Evolutionary conservation across 2,888 invertebrate species (phyloP).

Genomic region (Drosophila kokeensis): DNA sequence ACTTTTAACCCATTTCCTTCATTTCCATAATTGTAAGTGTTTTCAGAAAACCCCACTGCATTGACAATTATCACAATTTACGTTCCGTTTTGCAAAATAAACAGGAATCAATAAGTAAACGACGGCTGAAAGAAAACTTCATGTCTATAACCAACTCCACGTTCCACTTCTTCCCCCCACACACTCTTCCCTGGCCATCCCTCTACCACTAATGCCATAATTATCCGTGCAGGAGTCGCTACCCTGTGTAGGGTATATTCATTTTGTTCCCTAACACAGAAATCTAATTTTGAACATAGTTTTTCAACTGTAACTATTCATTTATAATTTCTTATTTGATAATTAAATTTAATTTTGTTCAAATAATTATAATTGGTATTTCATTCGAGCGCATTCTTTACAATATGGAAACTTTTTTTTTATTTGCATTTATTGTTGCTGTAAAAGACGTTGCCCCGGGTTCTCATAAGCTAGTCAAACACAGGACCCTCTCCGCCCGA

Average conservation of each 20-base stretch:
- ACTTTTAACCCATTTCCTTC: slow-evolving; percentile 30
- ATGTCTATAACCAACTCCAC: slow-evolving; percentile 22
- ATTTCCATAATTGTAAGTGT: slow-evolving; percentile 49
- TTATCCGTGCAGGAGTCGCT: slow-evolving; percentile 45
- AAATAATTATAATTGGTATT: neutral
- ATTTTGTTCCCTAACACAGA: neutral
- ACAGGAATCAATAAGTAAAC: slow-evolving; percentile 68
- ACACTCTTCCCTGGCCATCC: no score
- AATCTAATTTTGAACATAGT: neutral
- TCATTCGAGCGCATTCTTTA: neutral
- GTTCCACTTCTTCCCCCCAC: neutral
- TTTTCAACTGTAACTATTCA: neutral
- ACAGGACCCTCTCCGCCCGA: slow-evolving; percentile 31
- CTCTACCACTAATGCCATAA: slow-evolving; percentile 52
- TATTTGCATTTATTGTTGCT: slow-evolving; percentile 57
- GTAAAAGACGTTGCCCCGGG: slow-evolving; percentile 69
- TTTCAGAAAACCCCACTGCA: slow-evolving; percentile 10
- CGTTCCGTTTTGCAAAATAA: slow-evolving; percentile 50
- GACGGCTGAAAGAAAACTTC: slow-evolving; percentile 39
- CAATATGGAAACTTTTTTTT: slow-evolving; percentile 31
- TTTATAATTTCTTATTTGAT: neutral
- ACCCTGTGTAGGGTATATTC: slow-evolving; percentile 7
- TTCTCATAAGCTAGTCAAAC: slow-evolving; percentile 61
- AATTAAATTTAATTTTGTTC: neutral
- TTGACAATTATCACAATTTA: slow-evolving; percentile 9